Conservation (phyloP, 2,888 invertebrate genomes). For the Cryptocheilus praepositus region DNA sequence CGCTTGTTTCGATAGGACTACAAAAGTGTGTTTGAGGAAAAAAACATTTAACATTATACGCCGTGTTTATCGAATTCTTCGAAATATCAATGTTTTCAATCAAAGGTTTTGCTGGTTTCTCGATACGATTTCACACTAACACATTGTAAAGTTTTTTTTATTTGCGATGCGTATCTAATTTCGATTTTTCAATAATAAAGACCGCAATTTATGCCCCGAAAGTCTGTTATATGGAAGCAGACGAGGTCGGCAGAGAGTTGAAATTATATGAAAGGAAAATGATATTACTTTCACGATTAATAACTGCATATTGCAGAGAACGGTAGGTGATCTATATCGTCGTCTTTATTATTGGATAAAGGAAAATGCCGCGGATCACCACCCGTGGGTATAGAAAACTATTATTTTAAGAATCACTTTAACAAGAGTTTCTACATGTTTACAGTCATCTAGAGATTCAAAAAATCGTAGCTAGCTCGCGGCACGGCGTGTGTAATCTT, state of each 20-base stretch:
- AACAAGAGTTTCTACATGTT: constrained; percentile 5
- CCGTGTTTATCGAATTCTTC: constrained; percentile 23
- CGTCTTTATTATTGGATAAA: constrained; percentile 47
- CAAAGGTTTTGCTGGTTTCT: constrained; percentile 18
- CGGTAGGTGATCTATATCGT: constrained; percentile 33
- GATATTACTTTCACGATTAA: constrained; percentile 9
- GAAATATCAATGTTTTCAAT: constrained; percentile 21
- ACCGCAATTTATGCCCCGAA: constrained; percentile 26
- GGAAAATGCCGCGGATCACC: neutral
- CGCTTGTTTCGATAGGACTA: constrained; percentile 27
- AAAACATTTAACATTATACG: constrained; percentile 15
- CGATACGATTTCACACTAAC: neutral
- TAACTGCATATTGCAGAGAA: constrained; percentile 7
- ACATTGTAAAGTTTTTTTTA: constrained; percentile 15
- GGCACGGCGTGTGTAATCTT: neutral
- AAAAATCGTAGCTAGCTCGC: constrained; percentile 2
- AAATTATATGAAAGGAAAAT: constrained; percentile 17
- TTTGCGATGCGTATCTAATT: constrained; percentile 19
- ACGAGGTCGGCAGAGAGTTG: too few species aligned
- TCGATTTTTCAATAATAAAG: constrained; percentile 48
- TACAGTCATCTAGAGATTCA: constrained; percentile 1
- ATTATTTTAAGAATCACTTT: constrained; percentile 4
- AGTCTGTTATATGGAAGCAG: too few species aligned
- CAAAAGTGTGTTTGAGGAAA: neutral
- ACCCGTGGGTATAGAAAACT: neutral